Conservation (phyloP, 2,888 invertebrate species). For the Blera fallax region DNA sequence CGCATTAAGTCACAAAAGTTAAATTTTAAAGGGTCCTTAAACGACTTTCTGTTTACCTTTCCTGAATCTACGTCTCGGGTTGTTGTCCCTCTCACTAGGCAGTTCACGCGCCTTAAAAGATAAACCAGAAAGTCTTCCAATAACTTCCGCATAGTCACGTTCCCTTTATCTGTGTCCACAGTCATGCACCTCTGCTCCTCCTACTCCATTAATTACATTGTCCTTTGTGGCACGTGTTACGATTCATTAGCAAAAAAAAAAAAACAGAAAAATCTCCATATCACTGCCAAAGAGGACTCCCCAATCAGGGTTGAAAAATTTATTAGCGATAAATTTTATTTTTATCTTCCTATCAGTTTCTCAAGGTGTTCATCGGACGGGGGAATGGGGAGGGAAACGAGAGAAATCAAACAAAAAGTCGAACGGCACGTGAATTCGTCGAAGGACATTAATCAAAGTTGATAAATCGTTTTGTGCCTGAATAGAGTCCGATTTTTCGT, state of each 20-base stretch:
- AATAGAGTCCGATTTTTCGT: neutral
- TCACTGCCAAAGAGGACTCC: neutral
- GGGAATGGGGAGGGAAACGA: neutral
- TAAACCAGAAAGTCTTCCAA: neutral
- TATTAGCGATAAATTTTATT: constrained; percentile 23
- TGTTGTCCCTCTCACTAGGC: neutral
- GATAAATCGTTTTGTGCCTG: constrained; percentile 30
- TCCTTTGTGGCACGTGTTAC: constrained; percentile 28
- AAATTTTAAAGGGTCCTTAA: no score
- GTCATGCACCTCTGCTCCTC: neutral
- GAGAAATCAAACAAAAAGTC: neutral
- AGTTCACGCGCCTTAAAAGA: neutral
- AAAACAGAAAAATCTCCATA: constrained; percentile 23
- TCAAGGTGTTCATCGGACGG: neutral
- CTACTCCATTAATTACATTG: constrained; percentile 19
- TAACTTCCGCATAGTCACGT: constrained; percentile 17
- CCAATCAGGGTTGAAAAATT: constrained; percentile 23
- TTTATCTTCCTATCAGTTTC: neutral
- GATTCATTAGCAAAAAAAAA: constrained; percentile 34
- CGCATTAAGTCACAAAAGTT: no score
- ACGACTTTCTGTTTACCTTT: no score
- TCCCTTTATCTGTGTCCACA: neutral
- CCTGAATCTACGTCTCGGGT: neutral
- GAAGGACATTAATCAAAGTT: constrained; percentile 51
- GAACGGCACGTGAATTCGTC: constrained; percentile 4